Evolutionary conservation across 2,113 vertebrate genomes (phyloP), one percentile per base, ranked within the genome.

Genomic region (Cephalopterus ornatus): DNA sequence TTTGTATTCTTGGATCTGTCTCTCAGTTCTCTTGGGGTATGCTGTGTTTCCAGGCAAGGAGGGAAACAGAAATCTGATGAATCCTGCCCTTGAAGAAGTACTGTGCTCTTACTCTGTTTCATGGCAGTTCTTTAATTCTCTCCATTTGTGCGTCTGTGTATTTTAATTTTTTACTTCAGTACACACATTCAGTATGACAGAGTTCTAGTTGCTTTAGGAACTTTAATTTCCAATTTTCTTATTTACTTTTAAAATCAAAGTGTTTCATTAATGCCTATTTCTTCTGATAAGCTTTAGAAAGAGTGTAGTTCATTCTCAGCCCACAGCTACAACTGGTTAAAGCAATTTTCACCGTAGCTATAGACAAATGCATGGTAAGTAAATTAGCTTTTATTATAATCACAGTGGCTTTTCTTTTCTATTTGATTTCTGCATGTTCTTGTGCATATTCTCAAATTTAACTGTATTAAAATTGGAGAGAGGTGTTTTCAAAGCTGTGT

Each of bases 201-300:
- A 81, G 30, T 80, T 89, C 49, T 41, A 56, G 30, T 81, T 92
- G 77, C 76, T 94, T 75, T 91, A n/a, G 61, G 35, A 91, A 52
- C 77, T 72, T 91, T 70, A 55, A 75, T 94, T 91, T 93, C 56
- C 33, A 68, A 21, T 91, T 95, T 87, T 85, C 73, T 84, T 89
- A 82, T 50, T 94, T 82, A 71, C 53, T 85, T 94, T 58, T 46
- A 70, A 91, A 94, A 91, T 85, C 41, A 27, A 73, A 76, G 41
- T 76, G 44, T 85, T 95, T 63, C 0, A 5, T 78, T 94, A 94
- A 88, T 85, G 73, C 28, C 49, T 85, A 0, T 92, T 95, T 84
- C 49, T 95, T 91, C 81, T 5, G 3, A 75, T 94, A 78, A 85
- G 76, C 50, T 89, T 93, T 65, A 50, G 63, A 67, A 78, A 55